phyloP scores from a whole-genome alignment of 2,797 vertebrate genomes.

The Tapirus indicus region DNA sequence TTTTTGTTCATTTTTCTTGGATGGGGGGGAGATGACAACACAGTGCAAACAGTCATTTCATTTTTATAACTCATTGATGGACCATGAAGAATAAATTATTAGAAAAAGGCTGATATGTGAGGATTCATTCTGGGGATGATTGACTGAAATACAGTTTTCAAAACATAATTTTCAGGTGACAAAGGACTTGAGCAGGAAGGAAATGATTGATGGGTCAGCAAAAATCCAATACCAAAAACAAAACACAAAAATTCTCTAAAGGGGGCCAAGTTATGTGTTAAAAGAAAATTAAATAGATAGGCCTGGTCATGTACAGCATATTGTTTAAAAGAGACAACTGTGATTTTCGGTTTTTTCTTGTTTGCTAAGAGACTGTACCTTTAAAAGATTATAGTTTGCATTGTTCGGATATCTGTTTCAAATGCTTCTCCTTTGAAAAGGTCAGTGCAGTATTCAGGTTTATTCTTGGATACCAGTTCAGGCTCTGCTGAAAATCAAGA shows the following conservation, averaged over 20 bases:
- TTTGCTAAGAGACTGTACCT: not conserved
- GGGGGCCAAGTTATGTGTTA: constrained; percentile 53
- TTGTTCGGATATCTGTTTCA: constrained; percentile 69
- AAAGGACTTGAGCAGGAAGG: constrained; percentile 70
- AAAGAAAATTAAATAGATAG: constrained; percentile 73
- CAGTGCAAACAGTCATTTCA: constrained; percentile 77
- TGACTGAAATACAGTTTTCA: constrained; percentile 76
- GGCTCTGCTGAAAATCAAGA: constrained; percentile 42
- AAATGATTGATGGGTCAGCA: constrained; percentile 67
- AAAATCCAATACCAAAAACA: constrained; percentile 66
- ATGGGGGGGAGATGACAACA: constrained; percentile 77
- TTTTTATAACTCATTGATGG: constrained; percentile 82
- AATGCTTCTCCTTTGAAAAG: constrained; percentile 70
- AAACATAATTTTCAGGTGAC: constrained; percentile 67
- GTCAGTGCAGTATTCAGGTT: not conserved
- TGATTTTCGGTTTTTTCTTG: not conserved
- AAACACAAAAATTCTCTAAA: not conserved
- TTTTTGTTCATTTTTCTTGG: constrained; percentile 86
- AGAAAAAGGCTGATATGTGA: not conserved
- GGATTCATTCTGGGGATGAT: constrained; percentile 46
- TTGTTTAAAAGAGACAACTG: not conserved
- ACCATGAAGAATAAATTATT: constrained; percentile 71
- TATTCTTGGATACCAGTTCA: constrained; percentile 54
- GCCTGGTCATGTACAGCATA: not conserved
- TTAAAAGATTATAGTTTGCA: not conserved